A percentile compares a stretch with the other conserved stretches of the same genome.
Evolutionary conservation across 2,888 invertebrate genomes (phyloP).

Genomic region (Cheilosia impressa): DNA sequence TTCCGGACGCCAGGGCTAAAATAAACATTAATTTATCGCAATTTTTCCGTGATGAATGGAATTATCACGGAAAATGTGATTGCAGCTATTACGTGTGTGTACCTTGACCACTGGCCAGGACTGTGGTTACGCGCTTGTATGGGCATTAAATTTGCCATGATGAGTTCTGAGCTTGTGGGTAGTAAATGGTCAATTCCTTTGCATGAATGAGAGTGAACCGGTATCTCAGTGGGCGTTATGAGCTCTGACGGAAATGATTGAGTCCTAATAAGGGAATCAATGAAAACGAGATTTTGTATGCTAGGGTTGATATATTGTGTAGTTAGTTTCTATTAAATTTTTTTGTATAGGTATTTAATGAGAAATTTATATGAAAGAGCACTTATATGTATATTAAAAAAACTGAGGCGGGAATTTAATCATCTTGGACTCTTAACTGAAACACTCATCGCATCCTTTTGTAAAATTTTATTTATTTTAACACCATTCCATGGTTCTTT

Average conservation of each 20-base stretch:
- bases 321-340: no score
- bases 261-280: not conserved
- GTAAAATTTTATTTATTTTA: no score
- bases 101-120: not conserved
- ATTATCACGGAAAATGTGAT: constrained; percentile 25
- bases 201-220: not conserved
- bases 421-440: no score
- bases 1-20: constrained; percentile 7
- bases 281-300: no score
- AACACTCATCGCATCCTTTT: no score
- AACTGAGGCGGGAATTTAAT: no score
- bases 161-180: not conserved
- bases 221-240: not conserved
- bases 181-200: not conserved
- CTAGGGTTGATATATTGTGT: no score
- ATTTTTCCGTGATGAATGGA: constrained; percentile 25
- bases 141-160: not conserved
- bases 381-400: no score
- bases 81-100: constrained; percentile 22
- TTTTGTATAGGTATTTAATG: no score
- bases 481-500: no score
- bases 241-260: not conserved
- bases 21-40: constrained; percentile 36
- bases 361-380: no score
- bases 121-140: not conserved